Evolutionary conservation across 2,888 invertebrate species (phyloP), one percentile per base, ranked within the genome.

Genomic region (Tetragonula carbonaria): DNA sequence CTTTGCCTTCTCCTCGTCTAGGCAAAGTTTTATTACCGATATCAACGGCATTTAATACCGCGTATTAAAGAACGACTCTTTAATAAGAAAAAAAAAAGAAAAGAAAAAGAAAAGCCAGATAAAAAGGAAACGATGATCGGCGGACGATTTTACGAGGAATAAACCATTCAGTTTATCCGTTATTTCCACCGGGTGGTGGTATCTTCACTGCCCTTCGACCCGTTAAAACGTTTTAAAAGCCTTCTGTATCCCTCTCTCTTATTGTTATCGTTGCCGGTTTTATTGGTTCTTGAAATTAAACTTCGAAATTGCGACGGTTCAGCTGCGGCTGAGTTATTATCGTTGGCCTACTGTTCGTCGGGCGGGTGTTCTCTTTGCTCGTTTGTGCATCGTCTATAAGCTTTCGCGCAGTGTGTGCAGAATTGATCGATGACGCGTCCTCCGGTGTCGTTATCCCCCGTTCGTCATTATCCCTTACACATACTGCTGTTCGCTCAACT

Each of bases 351-450:
- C 71, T 51, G 72, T 68, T 55, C 59, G 67, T 62, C 70, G 75
- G 59, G 38, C 16, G 45, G 33, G 33, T 45, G 38, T 14, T 72
- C 59, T 51, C 57, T 57, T 59, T 33, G 51, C 33, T 55, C 33
- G 72, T 72, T 82, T 66, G 62, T 67, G 82, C 71, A 76, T 82
- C 57, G 21, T 33, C 70, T 65, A 82, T 82, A 74, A 82, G 81
- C 73, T 63, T 81, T 70, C 82, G 62, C 80, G 23, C 18, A 28
- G 23, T 33, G 50, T 45, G 76, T 38, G 38, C 50, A 51, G 59
- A 67, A 66, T 84, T 84, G 84, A 84, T 84, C 84, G 84, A 84
- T 84, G 78, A 78, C 74, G 59, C 74, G 68, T 71, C 59, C 84
- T 50, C 51, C 66, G 13, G 68, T 33, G 68, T 51, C 21, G 53